phyloP scores from a whole-genome alignment of 2,888 invertebrate species.

The Pterostichus madidus region DNA sequence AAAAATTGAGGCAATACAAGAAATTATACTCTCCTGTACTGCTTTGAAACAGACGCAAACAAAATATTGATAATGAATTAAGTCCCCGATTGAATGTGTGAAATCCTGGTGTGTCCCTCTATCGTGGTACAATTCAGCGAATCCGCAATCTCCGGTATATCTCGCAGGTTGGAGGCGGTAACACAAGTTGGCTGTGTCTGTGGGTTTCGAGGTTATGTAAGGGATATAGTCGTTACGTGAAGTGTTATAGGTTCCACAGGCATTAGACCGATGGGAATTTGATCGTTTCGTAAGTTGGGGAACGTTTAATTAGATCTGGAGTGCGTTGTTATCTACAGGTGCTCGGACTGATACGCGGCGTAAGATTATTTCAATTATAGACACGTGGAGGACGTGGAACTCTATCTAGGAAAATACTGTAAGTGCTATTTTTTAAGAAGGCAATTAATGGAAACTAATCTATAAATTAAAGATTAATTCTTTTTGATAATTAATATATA shows the following conservation, averaged over 20 bases:
- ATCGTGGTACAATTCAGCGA: background rate
- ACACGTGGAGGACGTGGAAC: background rate
- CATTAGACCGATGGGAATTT: slow-evolving; percentile 56
- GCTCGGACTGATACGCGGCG: slow-evolving; percentile 6
- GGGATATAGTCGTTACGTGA: slow-evolving; percentile 54
- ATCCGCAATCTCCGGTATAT: background rate
- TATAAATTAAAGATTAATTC: no score
- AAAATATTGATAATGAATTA: no score
- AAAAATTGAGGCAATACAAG: no score
- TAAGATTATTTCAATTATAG: slow-evolving; percentile 5
- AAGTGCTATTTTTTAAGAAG: no score
- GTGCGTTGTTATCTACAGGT: slow-evolving; percentile 50
- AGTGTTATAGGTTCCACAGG: slow-evolving; percentile 50
- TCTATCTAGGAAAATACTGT: no score
- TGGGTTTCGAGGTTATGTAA: slow-evolving; percentile 55
- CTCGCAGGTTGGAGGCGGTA: background rate
- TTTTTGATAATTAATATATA: no score
- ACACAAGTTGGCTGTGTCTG: slow-evolving; percentile 38
- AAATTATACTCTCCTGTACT: no score
- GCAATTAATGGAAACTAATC: no score
- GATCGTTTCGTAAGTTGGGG: slow-evolving; percentile 50
- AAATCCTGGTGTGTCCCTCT: no score
- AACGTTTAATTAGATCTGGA: slow-evolving; percentile 58
- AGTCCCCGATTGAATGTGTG: no score
- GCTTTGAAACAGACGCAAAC: no score